Evolutionary conservation across 1,140 invertebrate species (phyloP), one percentile per base, ranked within the genome.

Genomic region (Drosophila hydei): DNA sequence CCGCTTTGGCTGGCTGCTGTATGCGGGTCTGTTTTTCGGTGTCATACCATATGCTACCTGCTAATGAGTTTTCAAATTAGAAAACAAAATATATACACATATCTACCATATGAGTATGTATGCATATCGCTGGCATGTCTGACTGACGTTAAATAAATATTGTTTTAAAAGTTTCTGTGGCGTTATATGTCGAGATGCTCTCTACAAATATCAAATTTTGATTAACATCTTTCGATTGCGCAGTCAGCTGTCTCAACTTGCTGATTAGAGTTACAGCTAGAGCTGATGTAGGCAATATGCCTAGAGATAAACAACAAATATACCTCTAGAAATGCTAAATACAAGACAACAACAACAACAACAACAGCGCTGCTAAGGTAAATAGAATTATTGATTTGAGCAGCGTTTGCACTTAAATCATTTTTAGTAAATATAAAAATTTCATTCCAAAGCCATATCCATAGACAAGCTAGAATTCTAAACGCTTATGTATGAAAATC

Each of bases 41-140:
- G 81, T 87, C 83, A 79, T 73, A 65, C 84, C 83, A 88, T 88
- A 88, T 88, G 83, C 83, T 88, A 88, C 83, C 83, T 88, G 83
- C 83, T 88, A 88, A 88, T 88, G 83, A 85, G 80, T 75, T 89
- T 76, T 76, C 79, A 52, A 78, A 81, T 84, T 83, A 88, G 79
- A 68, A 73, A 68, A 73, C 55, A 56, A 69, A 72, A 72, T 67
- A 59, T 51, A 42, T 33, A 36, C 16, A 18, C 19, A n/a, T n/a
- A 30, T 30, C n/a, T n/a, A 11, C 9, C 9, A 33, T 33, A 33
- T 33, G 3, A 8, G 3, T 18, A 30, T 45, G 14, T 12, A 16
- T 40, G 18, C 21, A 36, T 43, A 51, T 51, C 64, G 12, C 4
- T 16, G 40, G 42, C 12, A 47, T 47, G 45, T 11, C 33, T 21